Evolutionary conservation across 2,888 invertebrate species (phyloP).

Genomic region (Drosophila tripunctata): DNA sequence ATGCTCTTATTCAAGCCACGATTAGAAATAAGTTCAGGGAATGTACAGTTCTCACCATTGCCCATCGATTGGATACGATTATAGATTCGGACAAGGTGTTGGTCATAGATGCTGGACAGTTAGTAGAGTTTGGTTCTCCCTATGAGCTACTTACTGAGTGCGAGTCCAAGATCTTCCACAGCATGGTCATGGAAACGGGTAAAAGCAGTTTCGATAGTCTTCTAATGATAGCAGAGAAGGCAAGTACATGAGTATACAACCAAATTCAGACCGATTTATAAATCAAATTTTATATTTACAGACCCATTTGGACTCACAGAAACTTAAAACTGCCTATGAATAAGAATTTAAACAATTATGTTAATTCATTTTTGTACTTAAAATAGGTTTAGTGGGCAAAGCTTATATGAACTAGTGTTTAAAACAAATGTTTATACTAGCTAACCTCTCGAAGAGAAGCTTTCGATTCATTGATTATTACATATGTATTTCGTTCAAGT

Average conservation of each 20-base stretch:
- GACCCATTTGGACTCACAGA: slow-evolving; percentile 35
- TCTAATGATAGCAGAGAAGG: slow-evolving; percentile 86
- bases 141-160: slow-evolving; percentile 85
- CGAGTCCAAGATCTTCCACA: slow-evolving; percentile 85
- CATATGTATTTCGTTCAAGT: neutral
- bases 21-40: slow-evolving; percentile 90
- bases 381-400: no score
- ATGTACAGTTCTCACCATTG: slow-evolving; percentile 95
- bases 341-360: no score
- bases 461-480: neutral
- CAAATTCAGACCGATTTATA: neutral
- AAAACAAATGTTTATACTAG: neutral
- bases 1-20: slow-evolving; percentile 92
- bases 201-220: slow-evolving; percentile 81
- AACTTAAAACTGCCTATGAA: slow-evolving; percentile 32
- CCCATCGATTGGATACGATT: slow-evolving; percentile 94
- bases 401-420: neutral
- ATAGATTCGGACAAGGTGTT: slow-evolving; percentile 87
- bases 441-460: neutral
- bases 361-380: no score
- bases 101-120: slow-evolving; percentile 89
- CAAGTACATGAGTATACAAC: slow-evolving; percentile 25
- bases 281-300: neutral
- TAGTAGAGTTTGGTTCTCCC: slow-evolving; percentile 89
- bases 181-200: slow-evolving; percentile 49